Evolutionary conservation across 2,113 vertebrate genomes (phyloP), one percentile per base, ranked within the genome.

Genomic region (Xenus cinereus): DNA sequence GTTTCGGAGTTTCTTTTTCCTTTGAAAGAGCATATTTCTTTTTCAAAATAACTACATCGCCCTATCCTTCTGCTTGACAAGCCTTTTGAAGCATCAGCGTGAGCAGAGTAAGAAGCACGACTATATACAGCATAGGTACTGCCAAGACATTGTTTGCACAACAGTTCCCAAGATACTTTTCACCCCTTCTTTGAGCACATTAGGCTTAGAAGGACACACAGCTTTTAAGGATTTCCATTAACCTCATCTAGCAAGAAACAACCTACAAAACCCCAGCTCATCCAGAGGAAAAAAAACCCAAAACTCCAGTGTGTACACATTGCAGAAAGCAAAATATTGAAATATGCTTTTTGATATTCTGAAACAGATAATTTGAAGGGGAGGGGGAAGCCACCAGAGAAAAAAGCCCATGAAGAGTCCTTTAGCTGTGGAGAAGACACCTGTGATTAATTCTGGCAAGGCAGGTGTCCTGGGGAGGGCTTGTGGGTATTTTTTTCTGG

Each of bases 51-150:
- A 66, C 28, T 16, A 5, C 7, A 4, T 51, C 66, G 9, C 26
- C 28, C 21, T 30, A 3, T 41, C 27, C 19, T 66, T 63, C 23
- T 76, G n/a, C 64, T 67, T 68, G 48, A 74, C 12, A 57, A 71
- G 46, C 2, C 15, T 45, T 45, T 7, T 28, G 62, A 53, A 93
- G 27, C 18, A 66, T 73, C 66, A 87, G 39, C 0, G 0, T 9
- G 62, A 64, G 62, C 16, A 60, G 56, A 8, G 5, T 51, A 32
- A 62, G 81, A 16, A 74, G 59, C 14, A 35, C 19, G 24, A 5
- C 2, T 41, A 0, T 1, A 24, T 35, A 20, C 3, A 16, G 45
- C 23, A 30, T 12, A 69, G 22, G 9, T 23, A 15, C 28, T 60
- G 33, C 74, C 14, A 60, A 32, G 41, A 15, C 2, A 1, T 13